Evolutionary conservation across 2,888 invertebrate species (phyloP).

Genomic region (Drosophila gaucha): DNA sequence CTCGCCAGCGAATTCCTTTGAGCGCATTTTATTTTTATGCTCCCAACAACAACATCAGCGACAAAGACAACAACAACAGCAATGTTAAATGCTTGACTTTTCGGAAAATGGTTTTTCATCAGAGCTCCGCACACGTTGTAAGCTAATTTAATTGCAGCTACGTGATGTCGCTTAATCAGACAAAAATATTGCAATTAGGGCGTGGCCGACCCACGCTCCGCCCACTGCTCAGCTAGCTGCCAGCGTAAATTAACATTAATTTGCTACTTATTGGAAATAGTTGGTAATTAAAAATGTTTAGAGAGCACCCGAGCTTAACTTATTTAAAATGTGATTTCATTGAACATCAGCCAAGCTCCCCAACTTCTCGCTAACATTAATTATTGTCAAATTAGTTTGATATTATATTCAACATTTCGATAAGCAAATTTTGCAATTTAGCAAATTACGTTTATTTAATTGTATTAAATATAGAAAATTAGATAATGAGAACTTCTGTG

Average conservation of each 20-base stretch:
- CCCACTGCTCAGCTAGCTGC: not conserved
- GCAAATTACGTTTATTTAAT: not conserved
- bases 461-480: not conserved
- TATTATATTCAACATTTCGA: not conserved
- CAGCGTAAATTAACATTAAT: slow-evolving; percentile 47
- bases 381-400: slow-evolving; percentile 11
- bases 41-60: slow-evolving; percentile 28
- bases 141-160: slow-evolving; percentile 75
- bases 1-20: slow-evolving; percentile 67
- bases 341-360: not conserved
- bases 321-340: slow-evolving; percentile 36
- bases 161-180: slow-evolving; percentile 68
- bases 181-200: slow-evolving; percentile 62
- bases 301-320: slow-evolving; percentile 7
- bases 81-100: slow-evolving; percentile 69
- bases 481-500: not conserved
- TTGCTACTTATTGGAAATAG: slow-evolving; percentile 55
- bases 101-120: slow-evolving; percentile 66
- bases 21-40: slow-evolving; percentile 65
- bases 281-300: slow-evolving; percentile 41
- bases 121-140: slow-evolving; percentile 57
- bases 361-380: slow-evolving; percentile 9
- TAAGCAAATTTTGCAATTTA: not conserved
- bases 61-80: slow-evolving; percentile 10
- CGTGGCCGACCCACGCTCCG: slow-evolving; percentile 17